Percentiles rank a stretch among this genome's conserved stretches.
Conservation (phyloP, 2,113 vertebrate genomes). For the Balaeniceps rex region DNA sequence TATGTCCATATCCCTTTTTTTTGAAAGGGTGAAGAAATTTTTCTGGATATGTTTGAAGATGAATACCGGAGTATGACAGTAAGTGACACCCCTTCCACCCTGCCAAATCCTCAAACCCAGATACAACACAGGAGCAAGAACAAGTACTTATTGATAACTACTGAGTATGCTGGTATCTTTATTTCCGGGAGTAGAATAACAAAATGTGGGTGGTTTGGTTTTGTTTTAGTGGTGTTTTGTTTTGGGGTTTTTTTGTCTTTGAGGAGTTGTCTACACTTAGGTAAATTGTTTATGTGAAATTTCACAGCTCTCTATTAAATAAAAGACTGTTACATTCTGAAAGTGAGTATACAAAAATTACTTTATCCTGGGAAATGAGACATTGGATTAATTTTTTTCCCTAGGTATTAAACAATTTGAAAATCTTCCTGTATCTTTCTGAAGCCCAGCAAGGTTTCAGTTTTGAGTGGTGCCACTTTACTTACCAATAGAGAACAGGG, state of each 20-base stretch:
- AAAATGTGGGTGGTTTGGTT: background rate
- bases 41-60: constrained; percentile 99
- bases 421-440: background rate
- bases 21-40: constrained; percentile 94
- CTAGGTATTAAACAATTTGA: background rate
- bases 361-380: background rate
- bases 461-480: background rate
- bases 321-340: background rate
- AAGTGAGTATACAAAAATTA: background rate
- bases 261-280: background rate
- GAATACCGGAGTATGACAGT: constrained; percentile 98
- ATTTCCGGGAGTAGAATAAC: background rate
- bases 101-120: background rate
- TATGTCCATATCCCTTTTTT: background rate
- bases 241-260: background rate
- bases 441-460: background rate
- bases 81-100: constrained; percentile 28
- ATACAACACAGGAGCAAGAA: background rate
- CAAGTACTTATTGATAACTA: background rate
- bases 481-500: background rate
- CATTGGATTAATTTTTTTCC: background rate
- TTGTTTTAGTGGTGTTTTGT: no score
- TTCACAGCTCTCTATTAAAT: background rate
- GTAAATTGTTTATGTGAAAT: background rate
- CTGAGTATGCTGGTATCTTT: background rate